Conservation (phyloP, 1,140 invertebrate genomes). For the Tetramorium alpestre region DNA sequence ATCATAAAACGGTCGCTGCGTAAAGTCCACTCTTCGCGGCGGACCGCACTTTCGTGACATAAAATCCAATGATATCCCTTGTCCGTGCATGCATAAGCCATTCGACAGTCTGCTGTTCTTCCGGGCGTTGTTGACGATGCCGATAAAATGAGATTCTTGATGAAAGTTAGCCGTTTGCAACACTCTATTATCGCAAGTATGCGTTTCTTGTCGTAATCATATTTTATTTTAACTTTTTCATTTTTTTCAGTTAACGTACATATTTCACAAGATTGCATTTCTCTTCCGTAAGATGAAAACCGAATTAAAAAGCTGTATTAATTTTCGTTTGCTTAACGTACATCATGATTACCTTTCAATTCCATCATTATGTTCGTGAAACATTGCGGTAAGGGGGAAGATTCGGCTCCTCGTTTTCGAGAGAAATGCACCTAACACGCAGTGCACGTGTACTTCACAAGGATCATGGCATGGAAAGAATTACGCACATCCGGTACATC, state of each 20-base stretch:
- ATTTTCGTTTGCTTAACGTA: not conserved
- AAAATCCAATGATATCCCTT: constrained; percentile 24
- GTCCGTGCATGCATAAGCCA: not conserved
- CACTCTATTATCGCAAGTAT: not conserved
- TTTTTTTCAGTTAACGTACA: not conserved
- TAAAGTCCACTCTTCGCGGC: constrained; percentile 27
- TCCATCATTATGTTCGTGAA: not conserved
- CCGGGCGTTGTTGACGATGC: not conserved
- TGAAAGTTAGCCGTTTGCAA: not conserved
- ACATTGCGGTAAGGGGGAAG: not conserved
- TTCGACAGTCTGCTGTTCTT: constrained; percentile 10
- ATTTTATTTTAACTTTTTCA: not conserved
- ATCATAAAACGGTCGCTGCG: constrained; percentile 39
- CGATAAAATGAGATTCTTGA: constrained; percentile 8
- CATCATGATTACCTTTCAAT: not conserved
- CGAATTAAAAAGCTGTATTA: not conserved
- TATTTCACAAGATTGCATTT: not conserved
- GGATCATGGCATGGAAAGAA: constrained; percentile 3
- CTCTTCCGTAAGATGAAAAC: not conserved
- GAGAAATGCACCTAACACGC: not conserved
- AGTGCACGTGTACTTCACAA: not conserved
- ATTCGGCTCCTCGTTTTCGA: not conserved
- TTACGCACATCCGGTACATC: constrained; percentile 61
- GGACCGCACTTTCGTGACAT: not conserved
- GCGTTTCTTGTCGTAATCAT: not conserved